Base-by-base conservation (phyloP, 92 coral and sea anemone genomes). In the Phenganax stokvisi region DNA sequence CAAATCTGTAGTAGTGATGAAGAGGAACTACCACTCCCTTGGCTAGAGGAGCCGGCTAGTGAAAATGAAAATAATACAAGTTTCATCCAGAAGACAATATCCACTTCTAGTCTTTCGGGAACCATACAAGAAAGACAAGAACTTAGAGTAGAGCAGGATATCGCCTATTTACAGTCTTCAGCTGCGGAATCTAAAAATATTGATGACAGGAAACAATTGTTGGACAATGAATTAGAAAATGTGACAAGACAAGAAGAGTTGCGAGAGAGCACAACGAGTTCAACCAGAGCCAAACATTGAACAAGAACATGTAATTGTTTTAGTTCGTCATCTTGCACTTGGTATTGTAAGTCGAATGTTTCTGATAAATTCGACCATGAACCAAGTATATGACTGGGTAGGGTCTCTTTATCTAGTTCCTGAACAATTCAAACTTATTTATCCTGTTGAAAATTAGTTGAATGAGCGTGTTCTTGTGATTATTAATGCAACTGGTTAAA, bases 221-320 rank as follows among this genome's bases (percentile, higher is more conserved):
- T 62, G 10, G 77, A 80, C 55, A 54, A 59, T 0, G 51, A 72
- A 16, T 8, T 74, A 61, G 58, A 51, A 16, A 61, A 80, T 53
- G 72, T 76, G 55, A n/a, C 75, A 47, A 51, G 85, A 10, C 81
- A 85, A 76, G 85, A 85, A 83, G 64, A 58, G 37, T 77, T 79
- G 72, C 12, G 73, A 58, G 27, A 72, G 85, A 30, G 64, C 56
- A 20, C 82, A 62, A 25, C 71, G 85, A 25, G 85, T 85, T 74
- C 81, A 58, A 58, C 56, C 76, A 15, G 85, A 80, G 54, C 85
- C 85, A 80, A 74, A 57, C 69, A 55, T 66, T 7, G 71, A 37
- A 30, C 67, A 79, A 73, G 84, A 47, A 10, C 47, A 51, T 15
- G 84, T 80, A 8, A 73, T 47, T 54, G 88, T 85, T 29, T 72